A percentile compares a stretch with the other conserved stretches of the same genome.
phyloP scores from a whole-genome alignment of 2,113 vertebrate genomes.

The Xenopus borealis region DNA sequence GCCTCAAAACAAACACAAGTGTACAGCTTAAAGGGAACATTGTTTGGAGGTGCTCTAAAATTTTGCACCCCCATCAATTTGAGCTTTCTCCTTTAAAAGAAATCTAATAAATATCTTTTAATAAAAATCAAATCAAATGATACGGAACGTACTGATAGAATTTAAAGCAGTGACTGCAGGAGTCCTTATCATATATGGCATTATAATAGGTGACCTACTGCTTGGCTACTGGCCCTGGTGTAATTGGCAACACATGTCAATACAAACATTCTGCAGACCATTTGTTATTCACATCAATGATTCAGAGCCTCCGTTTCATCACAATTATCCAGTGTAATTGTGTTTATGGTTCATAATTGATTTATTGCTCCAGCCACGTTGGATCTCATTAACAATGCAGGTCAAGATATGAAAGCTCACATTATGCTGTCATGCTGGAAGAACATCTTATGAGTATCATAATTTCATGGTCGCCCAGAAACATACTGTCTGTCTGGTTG shows the following conservation, averaged over 20 bases:
- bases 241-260: slow-evolving; percentile 21
- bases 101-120: too few species aligned
- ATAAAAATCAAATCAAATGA: too few species aligned
- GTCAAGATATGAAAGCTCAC: slow-evolving; percentile 18
- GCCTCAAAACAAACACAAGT: too few species aligned
- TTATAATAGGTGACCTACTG: not conserved
- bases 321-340: slow-evolving; percentile 26
- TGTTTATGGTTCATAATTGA: slow-evolving; percentile 38
- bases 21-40: too few species aligned
- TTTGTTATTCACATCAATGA: slow-evolving; percentile 7
- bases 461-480: slow-evolving; percentile 22
- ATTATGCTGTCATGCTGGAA: slow-evolving; percentile 9
- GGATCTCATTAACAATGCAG: slow-evolving; percentile 15
- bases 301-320: slow-evolving; percentile 19
- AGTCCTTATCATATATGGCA: too few species aligned
- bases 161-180: too few species aligned
- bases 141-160: too few species aligned
- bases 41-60: too few species aligned
- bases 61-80: too few species aligned
- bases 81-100: too few species aligned
- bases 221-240: not conserved
- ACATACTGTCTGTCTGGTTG: not conserved
- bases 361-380: slow-evolving; percentile 20
- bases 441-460: not conserved
- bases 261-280: slow-evolving; percentile 25